These are phyloP conservation scores for Chloroceryle aenea DNA, from an alignment of 2,113 vertebrate species.

Conservation along the genomic window DNA sequence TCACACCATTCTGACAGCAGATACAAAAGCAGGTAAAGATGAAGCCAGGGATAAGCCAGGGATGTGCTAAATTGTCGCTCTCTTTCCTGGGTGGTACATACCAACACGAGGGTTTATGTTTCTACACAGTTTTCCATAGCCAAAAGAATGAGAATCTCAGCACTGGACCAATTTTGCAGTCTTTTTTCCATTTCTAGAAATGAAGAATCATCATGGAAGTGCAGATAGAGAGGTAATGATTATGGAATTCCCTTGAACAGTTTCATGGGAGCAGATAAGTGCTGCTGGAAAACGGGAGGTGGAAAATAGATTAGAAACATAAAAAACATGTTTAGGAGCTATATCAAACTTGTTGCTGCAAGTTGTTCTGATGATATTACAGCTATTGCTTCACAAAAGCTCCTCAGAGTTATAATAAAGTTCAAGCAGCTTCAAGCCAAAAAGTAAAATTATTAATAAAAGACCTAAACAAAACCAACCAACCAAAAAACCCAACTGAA, in stretches of 20 bases:
- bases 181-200: neutral
- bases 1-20: neutral
- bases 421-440: neutral
- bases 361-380: neutral
- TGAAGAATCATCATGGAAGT: constrained; percentile 1
- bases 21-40: neutral
- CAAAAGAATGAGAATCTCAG: neutral
- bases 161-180: neutral
- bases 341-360: neutral
- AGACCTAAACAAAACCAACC: too few species aligned
- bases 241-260: neutral
- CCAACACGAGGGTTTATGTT: neutral
- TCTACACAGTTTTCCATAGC: neutral
- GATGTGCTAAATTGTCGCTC: neutral
- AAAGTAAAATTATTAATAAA: neutral
- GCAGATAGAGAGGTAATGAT: constrained; percentile 7
- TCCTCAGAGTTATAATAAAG: neutral
- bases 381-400: neutral
- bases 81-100: neutral
- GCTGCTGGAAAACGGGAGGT: constrained; percentile 25
- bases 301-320: constrained; percentile 41
- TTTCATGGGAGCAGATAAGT: constrained; percentile 7
- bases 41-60: neutral
- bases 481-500: too few species aligned
- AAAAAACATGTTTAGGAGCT: neutral